Conservation (phyloP, 1,140 invertebrate genomes). For the Limonius californicus region DNA sequence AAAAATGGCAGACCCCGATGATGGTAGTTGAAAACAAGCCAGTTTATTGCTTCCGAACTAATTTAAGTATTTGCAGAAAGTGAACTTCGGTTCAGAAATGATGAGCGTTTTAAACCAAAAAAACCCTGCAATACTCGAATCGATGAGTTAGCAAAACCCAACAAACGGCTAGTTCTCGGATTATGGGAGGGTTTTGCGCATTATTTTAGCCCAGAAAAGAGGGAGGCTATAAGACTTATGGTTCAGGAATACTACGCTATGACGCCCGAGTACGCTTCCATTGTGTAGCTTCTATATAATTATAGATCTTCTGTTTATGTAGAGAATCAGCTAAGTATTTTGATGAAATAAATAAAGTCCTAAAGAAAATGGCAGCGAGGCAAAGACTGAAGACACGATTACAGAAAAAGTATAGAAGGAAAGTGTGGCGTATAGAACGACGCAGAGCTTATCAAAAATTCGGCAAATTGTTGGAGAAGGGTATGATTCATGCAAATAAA, state of each 20-base stretch:
- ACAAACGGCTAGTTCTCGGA: conserved; percentile 29
- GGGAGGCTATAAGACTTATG: conserved; percentile 28
- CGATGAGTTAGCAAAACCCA: conserved; percentile 35
- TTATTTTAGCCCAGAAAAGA: conserved; percentile 30
- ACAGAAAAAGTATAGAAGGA: conserved; percentile 22
- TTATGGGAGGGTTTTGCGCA: conserved; percentile 32
- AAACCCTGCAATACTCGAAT: conserved; percentile 32
- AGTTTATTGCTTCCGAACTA: too few species aligned
- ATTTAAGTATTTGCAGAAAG: too few species aligned
- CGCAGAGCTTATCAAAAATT: conserved; percentile 32
- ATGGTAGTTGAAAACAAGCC: too few species aligned
- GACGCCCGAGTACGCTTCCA: conserved; percentile 36
- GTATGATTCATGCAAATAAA: conserved; percentile 27
- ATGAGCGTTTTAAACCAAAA: too few species aligned
- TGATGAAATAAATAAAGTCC: conserved; percentile 26
- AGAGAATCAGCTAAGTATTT: conserved; percentile 41
- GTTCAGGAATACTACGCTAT: conserved; percentile 39
- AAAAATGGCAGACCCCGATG: too few species aligned
- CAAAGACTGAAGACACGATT: conserved; percentile 30
- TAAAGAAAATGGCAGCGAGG: conserved; percentile 18
- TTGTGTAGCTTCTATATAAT: too few species aligned
- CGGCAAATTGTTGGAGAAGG: conserved; percentile 26
- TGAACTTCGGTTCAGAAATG: too few species aligned
- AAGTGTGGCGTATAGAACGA: conserved; percentile 13
- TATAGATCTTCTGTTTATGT: not conserved